phyloP scores from a whole-genome alignment of 2,113 vertebrate species.

The Zosterops hypoxanthus region DNA sequence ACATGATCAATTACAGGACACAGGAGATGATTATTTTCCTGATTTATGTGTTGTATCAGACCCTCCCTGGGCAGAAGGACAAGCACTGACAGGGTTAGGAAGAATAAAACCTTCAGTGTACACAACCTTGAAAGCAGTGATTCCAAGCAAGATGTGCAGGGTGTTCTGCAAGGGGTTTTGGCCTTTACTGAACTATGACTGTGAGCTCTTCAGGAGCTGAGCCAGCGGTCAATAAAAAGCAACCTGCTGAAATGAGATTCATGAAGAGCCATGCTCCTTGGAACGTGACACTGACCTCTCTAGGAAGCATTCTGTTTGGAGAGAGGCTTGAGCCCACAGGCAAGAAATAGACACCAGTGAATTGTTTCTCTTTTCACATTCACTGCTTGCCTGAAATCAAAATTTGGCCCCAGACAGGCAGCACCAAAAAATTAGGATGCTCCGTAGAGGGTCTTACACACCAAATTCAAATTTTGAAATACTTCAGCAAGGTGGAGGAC shows the following conservation, averaged over 20 bases:
- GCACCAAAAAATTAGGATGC: background rate
- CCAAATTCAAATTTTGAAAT: background rate
- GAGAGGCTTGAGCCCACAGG: background rate
- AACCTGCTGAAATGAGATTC: conserved; percentile 42
- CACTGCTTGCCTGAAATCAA: background rate
- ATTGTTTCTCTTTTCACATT: background rate
- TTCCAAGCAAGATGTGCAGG: background rate
- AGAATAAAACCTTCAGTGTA: background rate
- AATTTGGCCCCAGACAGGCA: fast-evolving
- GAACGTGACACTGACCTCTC: background rate
- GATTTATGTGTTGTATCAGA: background rate
- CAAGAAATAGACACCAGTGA: background rate
- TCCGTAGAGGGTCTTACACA: background rate
- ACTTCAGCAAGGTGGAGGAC: background rate
- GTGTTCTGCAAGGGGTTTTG: background rate
- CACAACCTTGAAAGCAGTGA: background rate
- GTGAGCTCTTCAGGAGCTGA: background rate
- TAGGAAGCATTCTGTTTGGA: background rate
- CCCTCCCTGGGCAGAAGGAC: background rate
- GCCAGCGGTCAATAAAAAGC: background rate
- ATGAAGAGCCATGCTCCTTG: background rate
- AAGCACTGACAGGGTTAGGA: background rate
- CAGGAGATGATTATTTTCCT: background rate
- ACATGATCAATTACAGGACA: background rate
- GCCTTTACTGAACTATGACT: conserved; percentile 21